Conservation (phyloP, 2,113 vertebrate genomes). For the Mionectes macconnelli region DNA sequence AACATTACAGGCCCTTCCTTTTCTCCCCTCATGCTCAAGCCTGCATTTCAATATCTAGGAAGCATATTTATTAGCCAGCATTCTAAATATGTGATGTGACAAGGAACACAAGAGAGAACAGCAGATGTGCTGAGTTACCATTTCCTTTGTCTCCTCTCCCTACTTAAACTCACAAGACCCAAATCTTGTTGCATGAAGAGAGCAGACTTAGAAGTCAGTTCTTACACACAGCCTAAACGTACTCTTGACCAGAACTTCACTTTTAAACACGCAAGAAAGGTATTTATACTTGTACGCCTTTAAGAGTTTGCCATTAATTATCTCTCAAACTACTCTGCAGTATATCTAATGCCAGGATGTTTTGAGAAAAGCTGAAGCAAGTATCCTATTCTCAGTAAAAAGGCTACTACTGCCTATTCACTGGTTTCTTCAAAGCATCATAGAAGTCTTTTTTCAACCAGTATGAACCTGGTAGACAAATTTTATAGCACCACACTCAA, state of each 20-base stretch:
- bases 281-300: neutral
- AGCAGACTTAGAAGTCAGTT: neutral
- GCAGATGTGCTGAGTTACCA: neutral
- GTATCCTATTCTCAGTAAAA: neutral
- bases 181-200: neutral
- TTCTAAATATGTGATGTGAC: neutral
- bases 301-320: neutral
- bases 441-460: neutral
- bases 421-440: neutral
- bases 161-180: neutral
- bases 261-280: neutral
- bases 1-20: neutral
- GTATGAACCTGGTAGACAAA: neutral
- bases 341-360: neutral
- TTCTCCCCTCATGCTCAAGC: neutral
- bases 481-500: neutral
- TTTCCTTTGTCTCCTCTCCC: neutral
- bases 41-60: neutral
- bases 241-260: neutral
- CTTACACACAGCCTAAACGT: fast-evolving
- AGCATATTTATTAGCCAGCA: neutral
- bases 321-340: neutral
- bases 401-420: neutral
- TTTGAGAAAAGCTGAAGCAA: neutral
- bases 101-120: neutral